phyloP scores from a whole-genome alignment of 2,113 vertebrate species.

The Glareola pratincola region DNA sequence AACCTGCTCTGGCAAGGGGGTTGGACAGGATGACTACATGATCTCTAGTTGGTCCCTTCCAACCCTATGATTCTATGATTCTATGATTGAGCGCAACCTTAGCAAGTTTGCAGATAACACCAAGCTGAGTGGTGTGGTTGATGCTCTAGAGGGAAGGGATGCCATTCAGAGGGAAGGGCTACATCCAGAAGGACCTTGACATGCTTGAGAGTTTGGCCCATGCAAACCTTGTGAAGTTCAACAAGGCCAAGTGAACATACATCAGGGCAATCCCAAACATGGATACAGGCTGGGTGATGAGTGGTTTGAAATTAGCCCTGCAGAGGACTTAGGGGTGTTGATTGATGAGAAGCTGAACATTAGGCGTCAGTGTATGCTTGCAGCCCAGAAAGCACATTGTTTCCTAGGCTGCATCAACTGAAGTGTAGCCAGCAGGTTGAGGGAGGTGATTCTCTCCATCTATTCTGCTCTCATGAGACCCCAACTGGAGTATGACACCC shows the following conservation, averaged over 20 bases:
- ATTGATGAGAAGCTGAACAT: background rate
- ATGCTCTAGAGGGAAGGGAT: background rate
- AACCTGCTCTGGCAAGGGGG: no score
- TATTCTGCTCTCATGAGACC: background rate
- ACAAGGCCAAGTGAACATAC: background rate
- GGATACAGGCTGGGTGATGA: background rate
- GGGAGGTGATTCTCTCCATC: background rate
- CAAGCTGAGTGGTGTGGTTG: background rate
- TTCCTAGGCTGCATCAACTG: background rate
- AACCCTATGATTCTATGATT: no score
- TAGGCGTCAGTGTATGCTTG: fast-evolving
- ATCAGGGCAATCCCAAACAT: background rate
- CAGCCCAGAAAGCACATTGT: background rate
- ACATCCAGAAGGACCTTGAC: background rate
- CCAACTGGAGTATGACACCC: background rate
- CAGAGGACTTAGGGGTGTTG: background rate
- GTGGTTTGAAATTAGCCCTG: background rate
- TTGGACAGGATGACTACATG: no score
- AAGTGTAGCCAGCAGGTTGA: fast-evolving
- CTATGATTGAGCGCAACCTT: no score
- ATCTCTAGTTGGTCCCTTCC: no score
- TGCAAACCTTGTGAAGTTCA: background rate
- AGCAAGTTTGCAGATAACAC: background rate
- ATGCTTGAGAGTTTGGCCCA: background rate
- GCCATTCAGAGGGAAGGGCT: background rate